Percentiles rank a stretch among this genome's conserved stretches.
Conservation (phyloP, 2,797 vertebrate species). For the Neoniphon sammara region DNA sequence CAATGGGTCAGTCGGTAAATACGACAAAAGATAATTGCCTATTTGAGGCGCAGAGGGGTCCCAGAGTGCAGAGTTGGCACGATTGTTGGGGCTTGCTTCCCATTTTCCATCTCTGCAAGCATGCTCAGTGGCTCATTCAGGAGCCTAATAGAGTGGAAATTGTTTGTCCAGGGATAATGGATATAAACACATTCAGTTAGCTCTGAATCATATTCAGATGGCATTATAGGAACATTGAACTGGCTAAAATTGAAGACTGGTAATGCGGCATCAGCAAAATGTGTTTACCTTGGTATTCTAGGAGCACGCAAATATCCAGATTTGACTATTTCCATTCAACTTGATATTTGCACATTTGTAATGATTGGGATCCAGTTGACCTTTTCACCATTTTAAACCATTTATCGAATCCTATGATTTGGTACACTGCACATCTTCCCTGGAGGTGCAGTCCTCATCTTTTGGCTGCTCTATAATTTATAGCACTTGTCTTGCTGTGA, state of each 20-base stretch:
- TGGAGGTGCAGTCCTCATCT: constrained; percentile 63
- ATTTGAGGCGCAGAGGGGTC: constrained; percentile 36
- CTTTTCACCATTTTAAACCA: constrained; percentile 68
- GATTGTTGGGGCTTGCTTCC: constrained; percentile 28
- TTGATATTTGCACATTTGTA: constrained; percentile 68
- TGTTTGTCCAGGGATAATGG: constrained; percentile 57
- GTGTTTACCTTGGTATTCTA: constrained; percentile 1
- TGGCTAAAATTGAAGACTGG: constrained; percentile 8
- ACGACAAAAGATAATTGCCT: constrained; percentile 55
- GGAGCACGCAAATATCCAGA: constrained; percentile 27
- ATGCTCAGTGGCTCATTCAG: constrained; percentile 38
- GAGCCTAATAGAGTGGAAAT: constrained; percentile 50
- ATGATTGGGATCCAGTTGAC: constrained; percentile 58
- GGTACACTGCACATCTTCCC: constrained; percentile 59
- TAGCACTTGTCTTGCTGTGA: constrained; percentile 59
- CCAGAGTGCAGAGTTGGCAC: constrained; percentile 31
- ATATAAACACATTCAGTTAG: constrained; percentile 50
- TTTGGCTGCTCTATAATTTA: constrained; percentile 76
- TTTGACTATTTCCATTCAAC: constrained; percentile 55
- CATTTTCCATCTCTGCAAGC: constrained; percentile 40
- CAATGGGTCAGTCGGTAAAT: constrained; percentile 52
- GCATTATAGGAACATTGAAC: constrained; percentile 14
- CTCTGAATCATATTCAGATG: constrained; percentile 46
- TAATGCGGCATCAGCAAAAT: constrained; percentile 26
- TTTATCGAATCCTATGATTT: constrained; percentile 59